Base-by-base conservation (phyloP, 1,140 invertebrate genomes). In the Plodia interpunctella region DNA sequence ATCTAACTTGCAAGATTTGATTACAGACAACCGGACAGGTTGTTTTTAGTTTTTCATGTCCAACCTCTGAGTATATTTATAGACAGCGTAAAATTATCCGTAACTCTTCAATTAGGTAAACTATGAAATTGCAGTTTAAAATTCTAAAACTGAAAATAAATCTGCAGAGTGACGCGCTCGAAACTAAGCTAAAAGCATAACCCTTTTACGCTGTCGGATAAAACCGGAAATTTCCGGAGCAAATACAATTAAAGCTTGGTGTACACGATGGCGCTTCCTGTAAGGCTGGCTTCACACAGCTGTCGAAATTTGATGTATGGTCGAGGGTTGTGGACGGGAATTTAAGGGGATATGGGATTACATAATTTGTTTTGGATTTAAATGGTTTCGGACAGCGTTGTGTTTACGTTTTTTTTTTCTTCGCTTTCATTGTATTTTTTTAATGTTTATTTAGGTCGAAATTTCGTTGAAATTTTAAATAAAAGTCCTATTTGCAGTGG, bases 231-330 rank as follows among this genome's bases (percentile, higher is more conserved):
- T 44, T 44, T 44, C 38, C 38, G n/a, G 38, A 2, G 38, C 38
- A 44, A 44, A 44, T 15, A 44, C 10, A 44, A 44, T 44, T 44
- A 44, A 44, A 44, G 38, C 38, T 44, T 0, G 38, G 38, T 44
- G 38, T 44, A 44, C 38, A 44, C 38, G 13, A 17, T n/a, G n/a
- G 13, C 38, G 38, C 38, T 44, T 44, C 38, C 38, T 44, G 38
- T 15, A 44, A 44, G 38, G 38, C 38, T 44, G 38, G 15, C 13
- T 44, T n/a, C 38, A 44, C 38, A 44, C 38, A 44, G 38, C 38
- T 44, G 38, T 44, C 38, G 38, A 44, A 44, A 44, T 44, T n/a
- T 44, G 38, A 44, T 44, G 38, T 44, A 44, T 44, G 38, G 15
- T 17, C 13, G 38, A 44, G 38, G 38, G 11, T 11, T 8, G 8